Evolutionary conservation across 2,113 vertebrate species (phyloP).

Genomic region (Mobula hypostoma): DNA sequence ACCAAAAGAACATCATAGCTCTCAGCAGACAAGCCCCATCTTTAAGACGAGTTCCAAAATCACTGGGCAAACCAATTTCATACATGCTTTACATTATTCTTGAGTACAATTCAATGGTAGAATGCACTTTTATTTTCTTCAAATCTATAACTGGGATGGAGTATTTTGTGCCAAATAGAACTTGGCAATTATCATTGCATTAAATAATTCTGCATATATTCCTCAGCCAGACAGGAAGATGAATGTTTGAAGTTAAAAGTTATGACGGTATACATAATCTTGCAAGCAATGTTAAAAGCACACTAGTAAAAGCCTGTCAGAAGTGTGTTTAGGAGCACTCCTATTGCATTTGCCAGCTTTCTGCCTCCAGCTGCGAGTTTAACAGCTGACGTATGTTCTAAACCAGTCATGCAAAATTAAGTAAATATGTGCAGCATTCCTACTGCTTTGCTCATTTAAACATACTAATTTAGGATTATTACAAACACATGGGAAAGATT

Average conservation of each 20-base stretch:
- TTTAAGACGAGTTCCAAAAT: too few relatives aligned
- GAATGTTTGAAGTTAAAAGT: not conserved
- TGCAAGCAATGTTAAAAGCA: not conserved
- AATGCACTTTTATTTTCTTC: too few relatives aligned
- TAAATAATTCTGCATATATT: not conserved
- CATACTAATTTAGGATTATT: conserved; percentile 38
- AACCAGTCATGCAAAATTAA: conserved; percentile 32
- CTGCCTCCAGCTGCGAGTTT: conserved; percentile 30
- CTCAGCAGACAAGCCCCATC: too few relatives aligned
- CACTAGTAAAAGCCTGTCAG: not conserved
- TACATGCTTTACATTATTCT: too few relatives aligned
- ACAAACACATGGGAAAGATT: conserved; percentile 34
- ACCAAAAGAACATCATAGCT: too few relatives aligned
- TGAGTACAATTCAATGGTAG: too few relatives aligned
- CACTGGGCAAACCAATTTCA: too few relatives aligned
- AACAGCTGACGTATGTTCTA: conserved; percentile 22
- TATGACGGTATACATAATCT: not conserved
- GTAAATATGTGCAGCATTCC: conserved; percentile 35
- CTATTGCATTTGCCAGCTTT: not conserved
- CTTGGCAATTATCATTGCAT: not conserved
- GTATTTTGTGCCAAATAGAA: not conserved
- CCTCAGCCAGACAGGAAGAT: not conserved
- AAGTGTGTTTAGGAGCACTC: not conserved
- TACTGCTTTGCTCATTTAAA: conserved; percentile 33
- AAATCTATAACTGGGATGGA: not conserved